Evolutionary conservation across 2,113 vertebrate species (phyloP).

Genomic region (Mungos mungo): DNA sequence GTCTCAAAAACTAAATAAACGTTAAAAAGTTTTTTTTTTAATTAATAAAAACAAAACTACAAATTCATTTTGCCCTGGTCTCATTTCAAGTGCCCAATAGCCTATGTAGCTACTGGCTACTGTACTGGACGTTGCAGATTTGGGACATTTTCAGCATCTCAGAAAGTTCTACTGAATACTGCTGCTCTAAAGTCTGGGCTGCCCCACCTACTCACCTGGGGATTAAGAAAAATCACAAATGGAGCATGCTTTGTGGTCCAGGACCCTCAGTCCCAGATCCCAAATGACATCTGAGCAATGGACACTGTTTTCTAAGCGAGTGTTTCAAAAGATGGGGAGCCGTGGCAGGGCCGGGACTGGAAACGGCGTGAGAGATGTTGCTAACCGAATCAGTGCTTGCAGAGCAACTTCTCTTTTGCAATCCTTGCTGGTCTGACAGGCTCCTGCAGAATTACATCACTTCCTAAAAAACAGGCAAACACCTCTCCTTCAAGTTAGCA

Average conservation of each 20-base stretch:
- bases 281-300: neutral
- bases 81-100: neutral
- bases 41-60: neutral
- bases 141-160: neutral
- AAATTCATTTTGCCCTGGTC: neutral
- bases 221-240: neutral
- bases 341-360: neutral
- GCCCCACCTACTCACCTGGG: neutral
- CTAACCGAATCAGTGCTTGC: slow-evolving; percentile 70
- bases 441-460: slow-evolving; percentile 92
- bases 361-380: slow-evolving; percentile 25
- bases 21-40: too few relatives aligned
- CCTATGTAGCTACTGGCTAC: neutral
- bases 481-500: slow-evolving; percentile 87
- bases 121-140: fast-evolving
- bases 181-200: neutral
- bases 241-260: neutral
- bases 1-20: too few relatives aligned
- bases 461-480: slow-evolving; percentile 90
- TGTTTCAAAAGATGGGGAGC: neutral
- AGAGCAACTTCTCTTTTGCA: slow-evolving; percentile 83
- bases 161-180: neutral
- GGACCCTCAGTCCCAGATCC: neutral
- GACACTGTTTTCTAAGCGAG: fast-evolving
- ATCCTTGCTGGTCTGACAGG: slow-evolving; percentile 89